Conservation (phyloP, 1,140 invertebrate genomes). For the Cherax destructor region DNA sequence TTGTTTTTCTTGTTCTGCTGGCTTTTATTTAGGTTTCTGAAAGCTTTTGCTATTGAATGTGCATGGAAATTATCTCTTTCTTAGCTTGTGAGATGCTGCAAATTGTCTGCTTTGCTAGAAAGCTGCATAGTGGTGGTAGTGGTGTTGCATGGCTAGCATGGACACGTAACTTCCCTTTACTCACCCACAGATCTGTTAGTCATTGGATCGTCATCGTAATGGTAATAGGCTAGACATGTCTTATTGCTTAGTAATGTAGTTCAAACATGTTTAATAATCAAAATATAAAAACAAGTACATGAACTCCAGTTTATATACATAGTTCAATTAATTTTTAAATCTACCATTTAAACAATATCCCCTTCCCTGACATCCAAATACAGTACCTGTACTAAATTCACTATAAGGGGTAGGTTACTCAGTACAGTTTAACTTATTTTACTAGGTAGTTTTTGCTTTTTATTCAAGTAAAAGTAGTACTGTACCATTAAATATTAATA, state of each 20-base stretch:
- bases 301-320: background rate
- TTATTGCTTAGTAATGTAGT: background rate
- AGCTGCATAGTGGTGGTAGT: background rate
- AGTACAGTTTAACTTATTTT: background rate
- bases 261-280: background rate
- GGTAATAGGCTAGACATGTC: background rate
- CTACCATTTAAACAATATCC: background rate
- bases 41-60: background rate
- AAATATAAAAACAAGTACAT: background rate
- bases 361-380: background rate
- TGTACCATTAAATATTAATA: background rate
- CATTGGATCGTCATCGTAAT: background rate
- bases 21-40: background rate
- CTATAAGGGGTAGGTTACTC: constrained; percentile 1
- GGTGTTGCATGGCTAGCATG: background rate
- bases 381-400: background rate
- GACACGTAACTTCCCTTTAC: background rate
- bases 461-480: background rate
- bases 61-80: background rate
- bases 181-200: background rate
- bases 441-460: background rate
- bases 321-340: background rate
- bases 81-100: background rate
- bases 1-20: background rate
- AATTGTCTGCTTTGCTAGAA: background rate